Conservation (phyloP, 2,797 vertebrate genomes). For the Parotocinclus haroldoi region DNA sequence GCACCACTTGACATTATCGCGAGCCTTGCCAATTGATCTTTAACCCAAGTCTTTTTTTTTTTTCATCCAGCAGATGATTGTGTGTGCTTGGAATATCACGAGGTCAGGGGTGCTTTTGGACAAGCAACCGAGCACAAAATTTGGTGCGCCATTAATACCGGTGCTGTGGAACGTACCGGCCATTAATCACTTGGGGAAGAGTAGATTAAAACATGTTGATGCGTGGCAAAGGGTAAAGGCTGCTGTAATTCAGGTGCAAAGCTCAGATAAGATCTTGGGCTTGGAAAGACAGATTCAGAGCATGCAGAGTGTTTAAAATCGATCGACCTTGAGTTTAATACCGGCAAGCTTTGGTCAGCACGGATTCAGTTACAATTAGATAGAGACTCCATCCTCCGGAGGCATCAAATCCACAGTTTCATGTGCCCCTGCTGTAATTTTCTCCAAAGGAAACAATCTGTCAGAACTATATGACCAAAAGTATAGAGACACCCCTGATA, state of each 20-base stretch:
- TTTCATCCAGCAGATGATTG: conserved; percentile 72
- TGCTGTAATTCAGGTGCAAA: no score
- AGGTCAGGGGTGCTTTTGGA: conserved; percentile 38
- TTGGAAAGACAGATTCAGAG: conserved; percentile 57
- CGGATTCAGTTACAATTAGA: conserved; percentile 78
- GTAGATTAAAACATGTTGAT: no score
- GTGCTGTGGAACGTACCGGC: conserved; percentile 10
- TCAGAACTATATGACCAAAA: no score
- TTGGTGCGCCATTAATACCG: conserved; percentile 2
- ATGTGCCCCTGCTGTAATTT: conserved; percentile 43
- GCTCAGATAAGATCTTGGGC: conserved; percentile 25
- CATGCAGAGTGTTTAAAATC: conserved; percentile 55
- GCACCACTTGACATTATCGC: conserved; percentile 74
- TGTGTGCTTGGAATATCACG: conserved; percentile 66
- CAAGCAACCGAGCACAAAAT: conserved; percentile 24
- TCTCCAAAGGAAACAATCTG: conserved; percentile 39
- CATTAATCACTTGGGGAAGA: conserved; percentile 41
- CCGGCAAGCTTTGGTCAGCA: conserved; percentile 65
- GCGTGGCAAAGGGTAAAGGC: no score
- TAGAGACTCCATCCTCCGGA: conserved; percentile 69
- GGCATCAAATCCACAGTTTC: conserved; percentile 65
- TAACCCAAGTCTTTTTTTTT: conserved; percentile 63
- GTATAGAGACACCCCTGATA: no score
- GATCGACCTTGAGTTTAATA: conserved; percentile 77
- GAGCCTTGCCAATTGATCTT: conserved; percentile 72